A percentile compares a stretch with the other conserved stretches of the same genome.
Evolutionary conservation across 2,113 vertebrate species (phyloP).

Genomic region (Oncorhynchus tshawytscha): DNA sequence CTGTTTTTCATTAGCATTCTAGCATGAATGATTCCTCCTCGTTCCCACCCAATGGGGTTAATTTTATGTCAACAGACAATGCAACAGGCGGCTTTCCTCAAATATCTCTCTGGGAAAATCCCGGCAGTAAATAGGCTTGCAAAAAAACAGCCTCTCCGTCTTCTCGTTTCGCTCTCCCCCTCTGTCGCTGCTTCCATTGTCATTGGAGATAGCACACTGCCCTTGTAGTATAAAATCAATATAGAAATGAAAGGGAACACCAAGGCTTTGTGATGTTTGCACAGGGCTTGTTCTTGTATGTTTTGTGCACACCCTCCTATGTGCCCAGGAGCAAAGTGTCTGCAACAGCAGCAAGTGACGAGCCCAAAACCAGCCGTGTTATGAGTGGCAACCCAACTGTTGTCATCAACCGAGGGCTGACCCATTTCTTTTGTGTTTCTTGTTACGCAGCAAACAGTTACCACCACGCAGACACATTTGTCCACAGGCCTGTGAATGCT

Average conservation of each 20-base stretch:
- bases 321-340: no score
- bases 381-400: no score
- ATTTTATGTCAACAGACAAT: conserved; percentile 22
- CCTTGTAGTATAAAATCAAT: no score
- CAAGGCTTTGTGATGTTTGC: no score
- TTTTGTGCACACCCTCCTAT: no score
- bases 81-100: neutral
- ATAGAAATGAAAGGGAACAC: no score
- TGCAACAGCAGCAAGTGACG: no score
- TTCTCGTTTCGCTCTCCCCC: neutral
- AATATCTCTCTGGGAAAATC: neutral
- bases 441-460: no score
- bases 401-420: no score
- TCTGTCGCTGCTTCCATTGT: neutral
- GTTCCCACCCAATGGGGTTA: neutral
- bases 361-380: no score
- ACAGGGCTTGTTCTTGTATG: no score
- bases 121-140: neutral
- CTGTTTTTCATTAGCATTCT: neutral
- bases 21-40: conserved; percentile 17
- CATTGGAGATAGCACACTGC: neutral
- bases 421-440: no score
- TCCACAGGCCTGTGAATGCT: neutral
- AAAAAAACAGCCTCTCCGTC: conserved; percentile 1
- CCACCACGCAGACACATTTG: neutral